These are phyloP conservation scores for Calonectris borealis DNA, from an alignment of 2,113 vertebrate genomes.

Conservation along the genomic window DNA sequence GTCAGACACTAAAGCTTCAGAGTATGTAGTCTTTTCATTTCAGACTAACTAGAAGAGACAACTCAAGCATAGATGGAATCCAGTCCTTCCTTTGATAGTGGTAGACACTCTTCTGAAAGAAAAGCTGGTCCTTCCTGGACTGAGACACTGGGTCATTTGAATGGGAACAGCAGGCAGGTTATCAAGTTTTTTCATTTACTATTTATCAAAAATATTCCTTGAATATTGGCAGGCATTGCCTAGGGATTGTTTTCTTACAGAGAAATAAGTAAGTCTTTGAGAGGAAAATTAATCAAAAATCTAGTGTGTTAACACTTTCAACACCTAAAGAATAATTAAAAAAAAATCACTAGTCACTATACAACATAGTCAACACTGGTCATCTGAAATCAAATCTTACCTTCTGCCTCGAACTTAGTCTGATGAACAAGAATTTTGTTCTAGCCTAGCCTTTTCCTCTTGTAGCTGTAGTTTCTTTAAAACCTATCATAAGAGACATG, in stretches of 20 bases:
- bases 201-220: background rate
- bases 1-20: background rate
- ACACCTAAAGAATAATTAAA: background rate
- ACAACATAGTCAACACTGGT: background rate
- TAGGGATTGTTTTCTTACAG: background rate
- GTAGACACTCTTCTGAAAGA: background rate
- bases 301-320: background rate
- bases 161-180: background rate
- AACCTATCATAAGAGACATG: background rate
- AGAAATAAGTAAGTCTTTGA: background rate
- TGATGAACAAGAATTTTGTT: background rate
- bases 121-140: background rate
- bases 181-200: background rate
- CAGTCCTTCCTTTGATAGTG: background rate
- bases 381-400: background rate
- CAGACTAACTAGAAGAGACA: background rate
- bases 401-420: background rate
- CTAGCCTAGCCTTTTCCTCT: background rate
- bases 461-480: background rate
- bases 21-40: background rate
- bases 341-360: background rate
- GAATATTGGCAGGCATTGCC: background rate
- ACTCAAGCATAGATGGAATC: background rate
- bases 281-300: background rate
- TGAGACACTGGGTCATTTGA: background rate